These are phyloP conservation scores for Hydractinia symbiolongicarpus DNA, from an alignment of 30 jellyfish, hydroid and myxozoan species.

Conservation along the genomic window DNA sequence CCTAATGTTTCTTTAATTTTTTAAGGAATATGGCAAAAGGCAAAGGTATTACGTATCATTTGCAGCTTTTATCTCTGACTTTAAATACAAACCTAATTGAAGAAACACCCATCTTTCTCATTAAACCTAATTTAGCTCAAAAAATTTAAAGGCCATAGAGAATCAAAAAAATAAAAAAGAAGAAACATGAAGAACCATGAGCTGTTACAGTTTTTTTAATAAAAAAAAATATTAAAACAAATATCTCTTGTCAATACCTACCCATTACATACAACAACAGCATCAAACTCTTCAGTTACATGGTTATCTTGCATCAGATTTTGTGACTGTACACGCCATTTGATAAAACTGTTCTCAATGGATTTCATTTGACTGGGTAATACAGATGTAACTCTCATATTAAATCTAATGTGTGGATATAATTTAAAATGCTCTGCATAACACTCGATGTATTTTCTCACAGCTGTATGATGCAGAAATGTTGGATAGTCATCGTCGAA, in stretches of 20 bases:
- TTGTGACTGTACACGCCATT: neutral
- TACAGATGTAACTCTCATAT: conserved; percentile 37
- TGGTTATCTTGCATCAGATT: neutral
- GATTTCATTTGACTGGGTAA: conserved; percentile 22
- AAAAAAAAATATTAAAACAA: neutral
- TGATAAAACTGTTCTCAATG: conserved; percentile 18
- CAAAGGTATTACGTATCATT: too few species aligned
- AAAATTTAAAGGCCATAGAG: neutral
- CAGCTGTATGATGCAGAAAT: conserved; percentile 43
- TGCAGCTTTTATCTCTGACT: too few species aligned
- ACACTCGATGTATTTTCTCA: conserved; percentile 38
- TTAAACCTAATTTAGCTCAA: neutral
- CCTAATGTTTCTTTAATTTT: too few species aligned
- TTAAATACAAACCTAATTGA: neutral
- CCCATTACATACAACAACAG: conserved; percentile 87
- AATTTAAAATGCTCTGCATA: conserved; percentile 37
- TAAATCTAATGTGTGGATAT: conserved; percentile 18
- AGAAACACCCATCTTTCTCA: neutral
- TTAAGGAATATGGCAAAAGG: too few species aligned
- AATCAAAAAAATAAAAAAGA: neutral
- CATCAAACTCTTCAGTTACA: conserved; percentile 12
- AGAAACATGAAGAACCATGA: too few species aligned
- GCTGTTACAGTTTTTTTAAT: neutral
- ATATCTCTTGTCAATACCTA: conserved; percentile 10
- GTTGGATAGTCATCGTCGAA: conserved; percentile 7